Evolutionary conservation across 2,797 vertebrate species (phyloP).

Genomic region (Tokudaia muenninki): DNA sequence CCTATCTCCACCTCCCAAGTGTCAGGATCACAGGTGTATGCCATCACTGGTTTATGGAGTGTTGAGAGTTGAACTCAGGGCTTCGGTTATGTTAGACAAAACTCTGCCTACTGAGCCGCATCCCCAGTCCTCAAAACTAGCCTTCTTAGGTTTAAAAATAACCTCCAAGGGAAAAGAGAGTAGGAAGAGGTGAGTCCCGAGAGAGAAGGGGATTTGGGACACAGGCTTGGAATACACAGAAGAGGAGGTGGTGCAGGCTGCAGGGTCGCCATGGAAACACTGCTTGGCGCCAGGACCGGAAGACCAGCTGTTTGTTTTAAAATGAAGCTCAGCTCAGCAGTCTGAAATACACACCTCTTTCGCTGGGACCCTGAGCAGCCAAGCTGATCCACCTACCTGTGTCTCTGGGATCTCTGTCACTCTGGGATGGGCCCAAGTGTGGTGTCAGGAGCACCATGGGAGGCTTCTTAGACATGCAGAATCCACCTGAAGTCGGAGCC

Average conservation of each 20-base stretch:
- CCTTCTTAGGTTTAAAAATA: constrained; percentile 54
- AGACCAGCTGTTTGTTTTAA: constrained; percentile 48
- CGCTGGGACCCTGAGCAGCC: not conserved
- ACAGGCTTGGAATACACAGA: constrained; percentile 2
- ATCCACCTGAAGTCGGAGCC: not conserved
- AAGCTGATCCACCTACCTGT: not conserved
- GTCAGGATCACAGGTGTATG: not conserved
- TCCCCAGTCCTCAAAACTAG: not conserved
- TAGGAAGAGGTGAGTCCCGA: not conserved
- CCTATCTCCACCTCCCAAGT: not conserved
- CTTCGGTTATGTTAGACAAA: not conserved
- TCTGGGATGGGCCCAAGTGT: not conserved
- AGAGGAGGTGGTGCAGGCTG: not conserved
- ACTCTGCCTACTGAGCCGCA: not conserved
- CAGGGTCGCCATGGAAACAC: constrained; percentile 70
- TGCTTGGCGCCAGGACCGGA: not conserved
- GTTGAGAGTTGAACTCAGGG: not conserved
- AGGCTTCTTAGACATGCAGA: not conserved
- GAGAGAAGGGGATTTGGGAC: constrained; percentile 25
- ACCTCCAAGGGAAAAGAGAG: not conserved
- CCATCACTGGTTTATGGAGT: too few relatives aligned
- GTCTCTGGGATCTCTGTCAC: not conserved
- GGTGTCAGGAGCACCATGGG: fast-evolving
- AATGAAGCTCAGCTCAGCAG: constrained; percentile 35
- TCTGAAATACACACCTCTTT: not conserved